Evolutionary conservation across 2,113 vertebrate genomes (phyloP).

Genomic region (Naja naja): DNA sequence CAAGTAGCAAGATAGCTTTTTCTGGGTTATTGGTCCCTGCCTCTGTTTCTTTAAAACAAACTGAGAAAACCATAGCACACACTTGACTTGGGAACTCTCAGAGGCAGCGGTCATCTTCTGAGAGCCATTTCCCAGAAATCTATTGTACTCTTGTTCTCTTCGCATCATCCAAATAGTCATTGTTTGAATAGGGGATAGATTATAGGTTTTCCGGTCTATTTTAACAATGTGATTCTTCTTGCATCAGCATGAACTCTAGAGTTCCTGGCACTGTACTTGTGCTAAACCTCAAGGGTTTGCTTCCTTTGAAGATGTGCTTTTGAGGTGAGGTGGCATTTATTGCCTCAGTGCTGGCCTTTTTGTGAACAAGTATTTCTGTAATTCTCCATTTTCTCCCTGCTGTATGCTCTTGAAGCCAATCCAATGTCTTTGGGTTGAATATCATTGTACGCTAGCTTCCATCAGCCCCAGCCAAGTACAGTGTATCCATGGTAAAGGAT

Average conservation of each 20-base stretch:
- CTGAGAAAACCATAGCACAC: background rate
- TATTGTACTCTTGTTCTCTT: background rate
- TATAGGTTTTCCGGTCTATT: background rate
- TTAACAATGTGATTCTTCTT: background rate
- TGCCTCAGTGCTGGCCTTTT: background rate
- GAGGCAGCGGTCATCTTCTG: background rate
- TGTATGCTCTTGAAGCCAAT: background rate
- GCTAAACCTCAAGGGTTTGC: background rate
- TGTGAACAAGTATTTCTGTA: background rate
- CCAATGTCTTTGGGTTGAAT: background rate
- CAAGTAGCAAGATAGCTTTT: background rate
- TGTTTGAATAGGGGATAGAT: background rate
- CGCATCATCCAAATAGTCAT: background rate
- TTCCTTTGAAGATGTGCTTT: background rate
- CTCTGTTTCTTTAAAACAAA: background rate
- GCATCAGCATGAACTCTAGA: background rate
- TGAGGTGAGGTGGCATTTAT: background rate
- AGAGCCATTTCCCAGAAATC: background rate
- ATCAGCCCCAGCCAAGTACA: background rate
- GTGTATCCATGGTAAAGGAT: background rate
- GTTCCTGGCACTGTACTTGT: background rate
- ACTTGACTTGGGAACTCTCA: background rate
- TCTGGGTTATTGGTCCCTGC: background rate
- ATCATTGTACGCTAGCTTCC: background rate
- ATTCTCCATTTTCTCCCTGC: background rate